phyloP scores from a whole-genome alignment of 2,113 vertebrate species.

The Anoura caudifer region DNA sequence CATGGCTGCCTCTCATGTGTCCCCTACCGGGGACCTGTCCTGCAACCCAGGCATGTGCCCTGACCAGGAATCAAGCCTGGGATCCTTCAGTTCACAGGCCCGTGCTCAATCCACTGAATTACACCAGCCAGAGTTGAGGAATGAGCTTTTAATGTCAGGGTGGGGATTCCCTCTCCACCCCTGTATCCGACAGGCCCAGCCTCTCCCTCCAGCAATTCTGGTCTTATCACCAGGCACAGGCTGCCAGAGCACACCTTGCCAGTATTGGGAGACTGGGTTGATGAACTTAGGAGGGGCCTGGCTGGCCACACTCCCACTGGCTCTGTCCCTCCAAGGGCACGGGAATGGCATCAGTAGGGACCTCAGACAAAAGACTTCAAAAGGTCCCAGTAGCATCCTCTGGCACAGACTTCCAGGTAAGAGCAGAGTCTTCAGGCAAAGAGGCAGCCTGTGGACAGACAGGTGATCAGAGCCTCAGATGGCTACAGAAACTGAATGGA shows the following conservation, averaged over 20 bases:
- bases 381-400: neutral
- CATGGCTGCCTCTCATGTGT: too few species aligned
- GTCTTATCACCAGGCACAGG: slow-evolving; percentile 84
- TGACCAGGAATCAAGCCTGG: too few species aligned
- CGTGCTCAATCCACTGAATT: too few species aligned
- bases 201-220: neutral
- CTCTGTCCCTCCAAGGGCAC: slow-evolving; percentile 88
- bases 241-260: slow-evolving; percentile 87
- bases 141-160: neutral
- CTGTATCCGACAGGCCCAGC: neutral
- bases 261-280: slow-evolving; percentile 84
- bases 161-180: neutral
- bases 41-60: too few species aligned
- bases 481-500: neutral
- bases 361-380: neutral
- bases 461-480: neutral
- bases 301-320: slow-evolving; percentile 80
- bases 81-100: too few species aligned
- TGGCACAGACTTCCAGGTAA: slow-evolving; percentile 84
- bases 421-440: slow-evolving; percentile 88
- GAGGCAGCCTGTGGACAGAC: slow-evolving; percentile 81
- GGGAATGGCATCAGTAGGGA: neutral
- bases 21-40: too few species aligned
- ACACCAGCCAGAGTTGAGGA: neutral
- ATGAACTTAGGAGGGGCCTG: slow-evolving; percentile 84